Percentiles rank a stretch among this genome's conserved stretches.
These are phyloP conservation scores for Anthopleura sola DNA, from an alignment of 64 coral and sea anemone species.

Conservation along the genomic window DNA sequence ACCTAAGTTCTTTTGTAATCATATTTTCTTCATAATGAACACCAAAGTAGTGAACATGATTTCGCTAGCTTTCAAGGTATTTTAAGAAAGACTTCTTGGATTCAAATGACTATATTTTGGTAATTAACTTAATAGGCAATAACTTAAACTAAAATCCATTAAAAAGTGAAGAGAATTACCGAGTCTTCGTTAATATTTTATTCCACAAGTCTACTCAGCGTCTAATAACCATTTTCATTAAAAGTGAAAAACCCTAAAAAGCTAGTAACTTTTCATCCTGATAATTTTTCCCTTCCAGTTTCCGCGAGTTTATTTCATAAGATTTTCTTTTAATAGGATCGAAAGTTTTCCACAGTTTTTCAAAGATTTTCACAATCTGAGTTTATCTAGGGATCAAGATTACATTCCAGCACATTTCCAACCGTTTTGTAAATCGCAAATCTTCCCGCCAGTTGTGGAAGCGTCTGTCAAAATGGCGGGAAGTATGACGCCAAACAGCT, in stretches of 20 bases:
- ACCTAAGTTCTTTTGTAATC: neutral
- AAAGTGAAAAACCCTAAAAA: neutral
- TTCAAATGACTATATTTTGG: neutral
- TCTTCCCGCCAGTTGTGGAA: neutral
- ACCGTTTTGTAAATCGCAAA: neutral
- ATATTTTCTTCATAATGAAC: neutral
- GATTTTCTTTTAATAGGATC: neutral
- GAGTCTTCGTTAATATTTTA: conserved; percentile 11
- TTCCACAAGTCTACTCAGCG: neutral
- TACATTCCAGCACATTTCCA: neutral
- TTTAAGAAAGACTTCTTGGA: neutral
- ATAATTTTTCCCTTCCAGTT: neutral
- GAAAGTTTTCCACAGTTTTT: too few species aligned
- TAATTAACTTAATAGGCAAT: conserved; percentile 7
- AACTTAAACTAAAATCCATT: conserved; percentile 5
- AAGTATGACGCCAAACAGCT: neutral
- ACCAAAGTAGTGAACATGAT: neutral
- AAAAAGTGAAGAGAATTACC: neutral
- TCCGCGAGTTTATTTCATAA: neutral
- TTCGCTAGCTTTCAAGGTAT: neutral
- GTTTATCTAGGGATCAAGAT: neutral
- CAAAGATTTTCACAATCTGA: neutral
- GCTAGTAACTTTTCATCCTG: neutral
- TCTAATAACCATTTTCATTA: neutral
- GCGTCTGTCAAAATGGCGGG: neutral